phyloP scores from a whole-genome alignment of 2,797 vertebrate genomes.

The Diceros bicornis region DNA sequence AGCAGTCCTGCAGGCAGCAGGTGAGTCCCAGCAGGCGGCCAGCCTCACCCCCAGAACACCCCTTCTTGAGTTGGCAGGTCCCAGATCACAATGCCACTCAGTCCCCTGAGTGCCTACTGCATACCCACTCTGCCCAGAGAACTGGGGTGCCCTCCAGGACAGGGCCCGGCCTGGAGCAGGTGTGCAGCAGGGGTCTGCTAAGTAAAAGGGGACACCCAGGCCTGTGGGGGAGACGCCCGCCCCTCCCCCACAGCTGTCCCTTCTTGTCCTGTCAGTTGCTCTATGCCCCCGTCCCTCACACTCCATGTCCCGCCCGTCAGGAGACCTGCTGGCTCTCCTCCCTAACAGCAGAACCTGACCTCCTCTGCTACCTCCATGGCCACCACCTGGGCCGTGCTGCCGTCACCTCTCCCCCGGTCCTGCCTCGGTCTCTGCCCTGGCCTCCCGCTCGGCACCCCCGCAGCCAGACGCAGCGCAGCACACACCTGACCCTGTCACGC shows the following conservation, averaged over 20 bases:
- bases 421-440: too few species aligned
- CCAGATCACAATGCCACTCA: too few species aligned
- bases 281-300: too few species aligned
- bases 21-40: background rate
- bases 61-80: background rate
- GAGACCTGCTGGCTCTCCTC: fast-evolving
- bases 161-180: too few species aligned
- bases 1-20: background rate
- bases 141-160: background rate
- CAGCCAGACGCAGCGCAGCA: too few species aligned
- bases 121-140: background rate
- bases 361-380: background rate
- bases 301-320: background rate
- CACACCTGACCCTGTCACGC: background rate
- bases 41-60: background rate
- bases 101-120: background rate
- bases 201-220: background rate
- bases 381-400: background rate
- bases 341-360: background rate
- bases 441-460: too few species aligned
- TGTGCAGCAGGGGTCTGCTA: background rate
- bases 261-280: background rate
- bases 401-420: too few species aligned
- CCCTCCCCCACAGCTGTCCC: background rate
- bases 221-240: fast-evolving